These are phyloP conservation scores for Agrochola macilenta DNA, from an alignment of 2,888 invertebrate species.

Conservation along the genomic window DNA sequence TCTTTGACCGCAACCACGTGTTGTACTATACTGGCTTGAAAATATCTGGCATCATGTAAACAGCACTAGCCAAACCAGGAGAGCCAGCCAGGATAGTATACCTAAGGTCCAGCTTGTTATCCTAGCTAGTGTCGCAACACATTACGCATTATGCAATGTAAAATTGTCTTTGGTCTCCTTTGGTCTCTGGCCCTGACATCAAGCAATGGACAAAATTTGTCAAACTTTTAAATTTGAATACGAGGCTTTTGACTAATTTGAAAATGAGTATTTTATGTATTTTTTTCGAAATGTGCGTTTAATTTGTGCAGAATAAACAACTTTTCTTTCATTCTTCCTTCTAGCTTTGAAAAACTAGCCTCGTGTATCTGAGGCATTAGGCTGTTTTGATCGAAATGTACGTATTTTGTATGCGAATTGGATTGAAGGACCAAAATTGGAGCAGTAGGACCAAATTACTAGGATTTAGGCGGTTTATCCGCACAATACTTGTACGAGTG, in stretches of 20 bases:
- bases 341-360: background rate
- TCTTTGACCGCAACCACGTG: background rate
- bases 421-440: slow-evolving; percentile 15
- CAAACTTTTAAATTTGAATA: too few species aligned
- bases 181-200: too few species aligned
- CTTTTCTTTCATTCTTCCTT: too few species aligned
- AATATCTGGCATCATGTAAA: too few species aligned
- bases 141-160: too few species aligned
- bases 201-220: too few species aligned
- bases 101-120: background rate
- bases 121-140: too few species aligned
- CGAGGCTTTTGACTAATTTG: too few species aligned
- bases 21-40: background rate
- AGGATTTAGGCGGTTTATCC: slow-evolving; percentile 23
- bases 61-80: background rate
- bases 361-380: background rate
- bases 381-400: slow-evolving; percentile 61
- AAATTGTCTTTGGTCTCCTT: too few species aligned
- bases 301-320: too few species aligned
- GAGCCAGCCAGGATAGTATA: background rate
- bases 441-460: slow-evolving; percentile 21
- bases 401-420: slow-evolving; percentile 31
- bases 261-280: too few species aligned
- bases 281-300: too few species aligned
- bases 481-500: slow-evolving; percentile 53